phyloP scores from a whole-genome alignment of 2,888 invertebrate genomes.

The Dryococelus australis region DNA sequence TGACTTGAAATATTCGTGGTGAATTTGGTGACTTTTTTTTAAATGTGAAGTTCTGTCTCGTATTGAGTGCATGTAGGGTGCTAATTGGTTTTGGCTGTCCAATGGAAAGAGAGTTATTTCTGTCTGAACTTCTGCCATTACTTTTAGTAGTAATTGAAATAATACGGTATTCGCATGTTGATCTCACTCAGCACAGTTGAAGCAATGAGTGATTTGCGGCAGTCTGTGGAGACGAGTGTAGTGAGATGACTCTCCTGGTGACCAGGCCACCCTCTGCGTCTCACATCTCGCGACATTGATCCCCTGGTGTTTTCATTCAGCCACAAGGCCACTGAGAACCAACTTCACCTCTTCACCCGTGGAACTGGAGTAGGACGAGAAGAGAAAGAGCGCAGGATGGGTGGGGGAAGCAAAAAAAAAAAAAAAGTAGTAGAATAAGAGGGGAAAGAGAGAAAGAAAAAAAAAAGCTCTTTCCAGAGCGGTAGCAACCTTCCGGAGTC shows the following conservation, averaged over 20 bases:
- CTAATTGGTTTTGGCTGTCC: no score
- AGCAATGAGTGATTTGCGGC: not conserved
- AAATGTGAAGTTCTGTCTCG: no score
- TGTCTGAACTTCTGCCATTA: no score
- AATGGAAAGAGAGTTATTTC: no score
- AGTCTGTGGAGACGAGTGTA: not conserved
- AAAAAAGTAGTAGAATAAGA: not conserved
- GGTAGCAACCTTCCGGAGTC: constrained; percentile 24
- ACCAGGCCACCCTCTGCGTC: not conserved
- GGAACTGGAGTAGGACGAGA: constrained; percentile 28
- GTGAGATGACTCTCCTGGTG: not conserved
- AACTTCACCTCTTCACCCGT: constrained; percentile 26
- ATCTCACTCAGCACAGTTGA: no score
- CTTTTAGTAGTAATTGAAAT: no score
- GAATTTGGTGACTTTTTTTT: no score
- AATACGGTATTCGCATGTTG: no score
- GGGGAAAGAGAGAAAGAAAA: not conserved
- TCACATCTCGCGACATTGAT: constrained; percentile 36
- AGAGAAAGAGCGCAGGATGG: constrained; percentile 4
- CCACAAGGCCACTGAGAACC: constrained; percentile 33
- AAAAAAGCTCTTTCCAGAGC: constrained; percentile 19
- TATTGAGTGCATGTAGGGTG: no score
- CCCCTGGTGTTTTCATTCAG: constrained; percentile 39
- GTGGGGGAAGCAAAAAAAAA: constrained; percentile 12
- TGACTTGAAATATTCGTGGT: no score